Percentiles rank a stretch among this genome's conserved stretches.
phyloP scores from a whole-genome alignment of 2,888 invertebrate species.

The Xanthia togata region DNA sequence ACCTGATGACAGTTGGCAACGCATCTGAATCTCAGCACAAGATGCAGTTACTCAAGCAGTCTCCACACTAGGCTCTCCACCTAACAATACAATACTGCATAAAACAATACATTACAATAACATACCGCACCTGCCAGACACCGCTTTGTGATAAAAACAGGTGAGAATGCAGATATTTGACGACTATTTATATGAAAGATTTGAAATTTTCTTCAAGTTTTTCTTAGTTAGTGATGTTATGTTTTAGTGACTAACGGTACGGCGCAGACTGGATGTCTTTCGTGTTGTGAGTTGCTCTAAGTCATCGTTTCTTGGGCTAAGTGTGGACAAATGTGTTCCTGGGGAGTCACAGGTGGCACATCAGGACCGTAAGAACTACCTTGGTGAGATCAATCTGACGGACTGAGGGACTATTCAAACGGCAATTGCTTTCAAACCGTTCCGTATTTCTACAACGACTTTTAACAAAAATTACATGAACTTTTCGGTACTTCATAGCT shows the following conservation, averaged over 20 bases:
- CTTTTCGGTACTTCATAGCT: too few relatives aligned
- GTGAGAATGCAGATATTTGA: constrained; percentile 49
- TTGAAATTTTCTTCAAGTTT: constrained; percentile 39
- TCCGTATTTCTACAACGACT: background rate
- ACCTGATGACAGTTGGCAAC: constrained; percentile 29
- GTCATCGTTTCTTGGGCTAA: background rate
- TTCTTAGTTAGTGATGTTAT: constrained; percentile 27
- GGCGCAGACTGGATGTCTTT: constrained; percentile 31
- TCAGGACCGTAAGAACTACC: too few relatives aligned
- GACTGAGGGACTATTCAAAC: background rate
- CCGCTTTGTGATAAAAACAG: constrained; percentile 44
- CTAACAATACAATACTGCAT: background rate
- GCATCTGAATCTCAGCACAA: constrained; percentile 22
- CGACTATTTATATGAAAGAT: constrained; percentile 32
- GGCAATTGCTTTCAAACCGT: background rate
- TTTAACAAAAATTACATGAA: background rate
- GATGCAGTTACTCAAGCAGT: constrained; percentile 13
- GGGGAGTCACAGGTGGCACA: background rate
- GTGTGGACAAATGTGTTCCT: background rate
- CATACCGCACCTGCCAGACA: constrained; percentile 56
- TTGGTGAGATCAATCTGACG: background rate
- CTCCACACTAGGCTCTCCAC: constrained; percentile 14
- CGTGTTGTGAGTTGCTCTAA: constrained; percentile 8
- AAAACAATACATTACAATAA: constrained; percentile 45
- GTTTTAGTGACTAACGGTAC: constrained; percentile 25